These are phyloP conservation scores for Thamnophis elegans DNA, from an alignment of 2,797 vertebrate genomes.

Conservation along the genomic window DNA sequence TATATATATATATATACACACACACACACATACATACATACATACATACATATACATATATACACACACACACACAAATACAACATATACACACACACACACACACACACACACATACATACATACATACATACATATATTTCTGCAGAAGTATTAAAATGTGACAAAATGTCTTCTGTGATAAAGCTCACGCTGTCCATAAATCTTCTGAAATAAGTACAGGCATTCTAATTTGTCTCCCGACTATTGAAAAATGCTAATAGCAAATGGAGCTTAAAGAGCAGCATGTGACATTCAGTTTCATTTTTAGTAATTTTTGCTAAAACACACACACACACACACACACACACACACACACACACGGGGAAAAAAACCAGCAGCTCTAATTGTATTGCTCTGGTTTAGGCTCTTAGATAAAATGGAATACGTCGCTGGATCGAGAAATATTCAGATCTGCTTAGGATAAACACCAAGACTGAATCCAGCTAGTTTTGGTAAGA, in stretches of 20 bases:
- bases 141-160: conserved; percentile 30
- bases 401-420: neutral
- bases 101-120: too few relatives aligned
- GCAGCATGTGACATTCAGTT: conserved; percentile 38
- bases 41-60: too few relatives aligned
- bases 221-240: conserved; percentile 39
- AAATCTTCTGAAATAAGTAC: conserved; percentile 12
- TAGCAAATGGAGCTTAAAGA: conserved; percentile 37
- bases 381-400: conserved; percentile 24
- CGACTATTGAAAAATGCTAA: conserved; percentile 48
- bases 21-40: too few relatives aligned
- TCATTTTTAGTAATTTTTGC: conserved; percentile 43
- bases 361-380: conserved; percentile 16
- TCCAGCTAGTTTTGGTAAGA: neutral
- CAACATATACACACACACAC: too few relatives aligned
- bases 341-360: too few relatives aligned
- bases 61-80: too few relatives aligned
- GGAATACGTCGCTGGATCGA: neutral
- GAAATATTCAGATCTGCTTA: neutral
- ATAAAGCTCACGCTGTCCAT: conserved; percentile 12
- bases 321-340: neutral
- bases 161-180: conserved; percentile 35
- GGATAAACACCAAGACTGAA: neutral
- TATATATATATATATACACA: too few relatives aligned
- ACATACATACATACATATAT: too few relatives aligned